A percentile compares a stretch with the other conserved stretches of the same genome.
These are phyloP conservation scores for Desoria tigrina DNA, from an alignment of 2,888 invertebrate species.

Conservation along the genomic window DNA sequence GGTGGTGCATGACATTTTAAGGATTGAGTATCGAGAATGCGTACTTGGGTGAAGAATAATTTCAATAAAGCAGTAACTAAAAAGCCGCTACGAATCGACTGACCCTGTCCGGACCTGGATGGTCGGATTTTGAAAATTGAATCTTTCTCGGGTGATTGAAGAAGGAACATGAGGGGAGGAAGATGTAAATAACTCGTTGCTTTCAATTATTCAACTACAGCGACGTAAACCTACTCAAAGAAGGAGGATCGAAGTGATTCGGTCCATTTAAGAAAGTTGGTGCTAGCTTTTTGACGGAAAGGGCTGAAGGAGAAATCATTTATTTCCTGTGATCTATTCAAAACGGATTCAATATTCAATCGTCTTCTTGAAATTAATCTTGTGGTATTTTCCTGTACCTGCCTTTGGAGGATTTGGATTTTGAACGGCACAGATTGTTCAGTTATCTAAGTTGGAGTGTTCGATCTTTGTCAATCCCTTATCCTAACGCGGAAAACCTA, in stretches of 20 bases:
- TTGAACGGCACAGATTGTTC: background rate
- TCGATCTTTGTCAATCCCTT: conserved; percentile 9
- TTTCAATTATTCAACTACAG: background rate
- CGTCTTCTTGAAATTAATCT: background rate
- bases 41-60: too few species aligned
- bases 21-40: too few species aligned
- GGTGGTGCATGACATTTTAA: too few species aligned
- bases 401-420: background rate
- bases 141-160: too few species aligned
- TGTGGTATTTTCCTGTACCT: too few species aligned
- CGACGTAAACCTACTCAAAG: background rate
- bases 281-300: background rate
- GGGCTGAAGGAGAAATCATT: background rate
- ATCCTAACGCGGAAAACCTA: too few species aligned
- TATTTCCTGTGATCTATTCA: background rate
- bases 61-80: too few species aligned
- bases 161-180: background rate
- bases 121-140: too few species aligned
- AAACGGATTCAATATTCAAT: background rate
- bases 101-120: too few species aligned
- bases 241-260: background rate
- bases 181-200: background rate
- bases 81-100: too few species aligned
- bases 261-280: background rate
- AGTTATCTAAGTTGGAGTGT: conserved; percentile 5